Evolutionary conservation across 2,888 invertebrate species (phyloP), one percentile per base, ranked within the genome.

Genomic region (Rotaria socialis): DNA sequence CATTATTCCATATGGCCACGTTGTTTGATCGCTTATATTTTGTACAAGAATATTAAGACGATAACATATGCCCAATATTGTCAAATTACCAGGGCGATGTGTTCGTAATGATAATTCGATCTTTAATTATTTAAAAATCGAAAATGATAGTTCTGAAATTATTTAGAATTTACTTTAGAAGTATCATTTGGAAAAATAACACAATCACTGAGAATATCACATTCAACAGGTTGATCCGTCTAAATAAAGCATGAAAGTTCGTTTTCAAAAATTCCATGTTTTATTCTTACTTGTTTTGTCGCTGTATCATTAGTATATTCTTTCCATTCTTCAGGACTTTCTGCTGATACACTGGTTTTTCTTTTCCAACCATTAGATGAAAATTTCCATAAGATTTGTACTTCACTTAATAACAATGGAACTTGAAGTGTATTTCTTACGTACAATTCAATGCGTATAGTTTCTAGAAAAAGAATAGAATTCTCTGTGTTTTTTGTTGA

Each of bases 341-440:
- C 27, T 74, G 58, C 41, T 80, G 86, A 47, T 87, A 87, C 55
- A 84, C 86, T 85, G 90, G 90, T 88, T 90, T 90, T 16, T 89
- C 89, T 50, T 90, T 89, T 35, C 50, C 87, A 75, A 74, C 86
- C 84, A 50, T 56, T 86, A n/a, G 89, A 88, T 84, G 88, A 89
- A 89, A 94, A 94, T 86, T 92, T 93, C 95, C 95, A 95, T 55
- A 95, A 91, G 84, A 95, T 91, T 89, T 93, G 93, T 19, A 95
- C 92, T 89, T 95, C 93, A 88, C 93, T 93, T 87, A 95, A 90
- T 75, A 94, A 92, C 88, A 95, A 90, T 1, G 94, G 92, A 88
- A 95, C 94, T 89, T 94, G 94, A 85, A 95, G 91, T 0, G 94
- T 94, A 91, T 96, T 96, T 88, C 93, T 93, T 88, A 96, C 92